A percentile compares a stretch with the other conserved stretches of the same genome.
Evolutionary conservation across 2,888 invertebrate genomes (phyloP).

Genomic region (Amblyjoppa proteus): DNA sequence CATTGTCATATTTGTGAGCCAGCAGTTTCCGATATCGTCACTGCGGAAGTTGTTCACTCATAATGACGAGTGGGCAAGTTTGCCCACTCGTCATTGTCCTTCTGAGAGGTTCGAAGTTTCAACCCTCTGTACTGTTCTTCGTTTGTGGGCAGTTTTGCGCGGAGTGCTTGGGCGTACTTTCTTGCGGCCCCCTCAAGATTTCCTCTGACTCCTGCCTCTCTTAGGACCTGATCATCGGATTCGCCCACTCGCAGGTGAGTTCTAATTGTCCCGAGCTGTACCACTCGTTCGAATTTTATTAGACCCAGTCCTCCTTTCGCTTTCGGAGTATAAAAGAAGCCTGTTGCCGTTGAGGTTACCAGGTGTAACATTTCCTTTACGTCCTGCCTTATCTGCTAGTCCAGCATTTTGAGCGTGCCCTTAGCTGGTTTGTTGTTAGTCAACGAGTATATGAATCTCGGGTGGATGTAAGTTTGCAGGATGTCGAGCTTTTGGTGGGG

Average conservation of each 20-base stretch:
- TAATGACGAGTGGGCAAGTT: neutral
- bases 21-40: constrained; percentile 29
- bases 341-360: neutral
- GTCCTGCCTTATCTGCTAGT: constrained; percentile 2
- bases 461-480: constrained; percentile 28
- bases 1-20: neutral
- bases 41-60: constrained; percentile 16
- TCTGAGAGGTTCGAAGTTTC: neutral
- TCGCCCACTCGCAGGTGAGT: neutral
- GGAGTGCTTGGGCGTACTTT: neutral
- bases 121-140: neutral
- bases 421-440: constrained; percentile 15
- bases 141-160: neutral
- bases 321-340: constrained; percentile 6
- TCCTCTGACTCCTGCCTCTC: neutral
- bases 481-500: constrained; percentile 43
- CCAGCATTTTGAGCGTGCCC: constrained; percentile 4
- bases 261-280: neutral
- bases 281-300: neutral
- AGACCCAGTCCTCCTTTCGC: constrained; percentile 18
- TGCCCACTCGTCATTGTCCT: constrained; percentile 9
- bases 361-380: constrained; percentile 35
- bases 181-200: neutral
- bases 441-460: constrained; percentile 39
- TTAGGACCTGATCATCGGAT: neutral